phyloP scores from a whole-genome alignment of 2,888 invertebrate genomes.

The Chrysolina oricalcia region DNA sequence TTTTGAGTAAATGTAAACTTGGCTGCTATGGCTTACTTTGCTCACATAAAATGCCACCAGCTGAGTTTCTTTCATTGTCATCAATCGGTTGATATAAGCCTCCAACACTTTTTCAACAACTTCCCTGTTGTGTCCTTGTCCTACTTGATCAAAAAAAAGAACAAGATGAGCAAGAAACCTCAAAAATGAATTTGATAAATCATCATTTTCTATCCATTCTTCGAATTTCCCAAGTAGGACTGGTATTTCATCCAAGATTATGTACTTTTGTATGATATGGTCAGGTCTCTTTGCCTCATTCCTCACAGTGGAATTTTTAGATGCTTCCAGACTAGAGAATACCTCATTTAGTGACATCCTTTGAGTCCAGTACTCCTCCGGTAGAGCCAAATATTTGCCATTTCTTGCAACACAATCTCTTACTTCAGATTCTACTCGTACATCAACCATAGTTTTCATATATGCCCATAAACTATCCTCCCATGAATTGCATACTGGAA shows the following conservation, averaged over 20 bases:
- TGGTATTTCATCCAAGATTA: constrained; percentile 88
- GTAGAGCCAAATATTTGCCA: constrained; percentile 75
- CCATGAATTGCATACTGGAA: constrained; percentile 88
- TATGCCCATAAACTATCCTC: constrained; percentile 94
- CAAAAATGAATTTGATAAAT: constrained; percentile 75
- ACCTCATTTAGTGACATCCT: constrained; percentile 80
- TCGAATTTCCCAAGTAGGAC: constrained; percentile 82
- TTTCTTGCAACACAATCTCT: constrained; percentile 74
- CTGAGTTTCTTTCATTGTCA: constrained; percentile 82
- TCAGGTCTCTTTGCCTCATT: constrained; percentile 79
- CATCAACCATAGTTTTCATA: constrained; percentile 86
- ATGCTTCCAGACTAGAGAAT: constrained; percentile 79
- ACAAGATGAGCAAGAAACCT: constrained; percentile 91
- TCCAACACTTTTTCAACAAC: constrained; percentile 85
- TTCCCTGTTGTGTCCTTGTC: constrained; percentile 81
- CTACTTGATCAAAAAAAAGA: constrained; percentile 86
- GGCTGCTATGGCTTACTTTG: constrained; percentile 79
- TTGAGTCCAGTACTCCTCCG: constrained; percentile 81
- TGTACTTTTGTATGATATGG: constrained; percentile 86
- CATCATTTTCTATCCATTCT: constrained; percentile 77
- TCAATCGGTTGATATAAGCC: constrained; percentile 82
- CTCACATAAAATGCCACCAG: constrained; percentile 91
- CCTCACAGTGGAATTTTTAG: constrained; percentile 74
- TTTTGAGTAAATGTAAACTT: constrained; percentile 78
- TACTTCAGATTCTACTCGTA: constrained; percentile 87